Percentiles rank a stretch among this genome's conserved stretches.
phyloP scores from a whole-genome alignment of 1,140 invertebrate species.

The Caenorhabditis inopinata region DNA sequence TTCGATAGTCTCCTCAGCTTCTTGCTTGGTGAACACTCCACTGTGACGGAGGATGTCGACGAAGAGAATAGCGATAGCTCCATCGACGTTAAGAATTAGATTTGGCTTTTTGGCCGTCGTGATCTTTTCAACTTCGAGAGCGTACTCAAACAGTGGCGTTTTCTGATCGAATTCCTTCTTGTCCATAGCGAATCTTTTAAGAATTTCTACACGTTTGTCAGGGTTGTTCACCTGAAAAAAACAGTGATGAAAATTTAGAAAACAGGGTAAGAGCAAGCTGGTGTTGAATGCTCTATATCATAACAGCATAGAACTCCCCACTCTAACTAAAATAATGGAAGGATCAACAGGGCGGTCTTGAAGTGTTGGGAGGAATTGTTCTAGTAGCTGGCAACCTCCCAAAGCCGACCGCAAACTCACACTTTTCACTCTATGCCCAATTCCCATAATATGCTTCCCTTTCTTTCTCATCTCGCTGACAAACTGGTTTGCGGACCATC shows the following conservation, averaged over 20 bases:
- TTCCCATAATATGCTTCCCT: conserved; percentile 97
- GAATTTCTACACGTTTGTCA: conserved; percentile 90
- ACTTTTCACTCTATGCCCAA: conserved; percentile 95
- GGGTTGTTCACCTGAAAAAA: conserved; percentile 94
- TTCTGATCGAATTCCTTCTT: conserved; percentile 73
- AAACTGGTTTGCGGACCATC: conserved; percentile 94
- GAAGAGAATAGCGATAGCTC: conserved; percentile 92
- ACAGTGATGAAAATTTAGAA: too few relatives aligned
- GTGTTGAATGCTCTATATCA: too few relatives aligned
- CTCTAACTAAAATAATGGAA: too few relatives aligned
- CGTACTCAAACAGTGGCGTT: conserved; percentile 89
- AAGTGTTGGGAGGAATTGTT: too few relatives aligned
- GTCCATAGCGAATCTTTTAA: conserved; percentile 84
- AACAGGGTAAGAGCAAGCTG: too few relatives aligned
- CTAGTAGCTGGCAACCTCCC: too few relatives aligned
- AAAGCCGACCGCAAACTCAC: conserved; percentile 67
- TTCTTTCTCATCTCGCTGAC: conserved; percentile 95
- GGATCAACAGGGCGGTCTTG: too few relatives aligned
- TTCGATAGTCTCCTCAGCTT: conserved; percentile 92
- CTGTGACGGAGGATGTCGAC: conserved; percentile 88
- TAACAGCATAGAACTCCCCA: too few relatives aligned
- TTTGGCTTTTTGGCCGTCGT: conserved; percentile 99
- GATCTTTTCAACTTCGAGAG: conserved; percentile 95
- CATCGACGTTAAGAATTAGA: conserved; percentile 97
- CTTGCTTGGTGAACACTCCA: conserved; percentile 90